Percentiles rank a stretch among this genome's conserved stretches.
Conservation (phyloP, 2,888 invertebrate genomes). For the Chelonus formosanus region DNA sequence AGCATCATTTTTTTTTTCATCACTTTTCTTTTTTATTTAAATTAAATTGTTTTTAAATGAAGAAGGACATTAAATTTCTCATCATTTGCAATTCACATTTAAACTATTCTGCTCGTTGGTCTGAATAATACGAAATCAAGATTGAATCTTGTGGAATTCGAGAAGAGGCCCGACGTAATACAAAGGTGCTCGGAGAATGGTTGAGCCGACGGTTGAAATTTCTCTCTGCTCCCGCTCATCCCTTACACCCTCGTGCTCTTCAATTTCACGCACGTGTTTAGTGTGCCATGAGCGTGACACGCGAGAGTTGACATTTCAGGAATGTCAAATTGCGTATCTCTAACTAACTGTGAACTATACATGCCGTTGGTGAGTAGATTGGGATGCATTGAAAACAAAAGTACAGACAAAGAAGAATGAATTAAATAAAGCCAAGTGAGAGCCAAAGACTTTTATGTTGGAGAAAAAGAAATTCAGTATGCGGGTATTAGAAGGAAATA, state of each 20-base stretch:
- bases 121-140: conserved; percentile 10
- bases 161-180: conserved; percentile 2
- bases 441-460: not conserved
- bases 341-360: conserved; percentile 4
- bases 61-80: no score
- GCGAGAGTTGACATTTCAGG: conserved; percentile 23
- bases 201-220: conserved; percentile 3
- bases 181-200: conserved; percentile 10
- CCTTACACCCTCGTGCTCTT: not conserved
- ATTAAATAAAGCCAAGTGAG: conserved; percentile 1
- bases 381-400: not conserved
- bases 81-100: not conserved
- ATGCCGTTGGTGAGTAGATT: not conserved
- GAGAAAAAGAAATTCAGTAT: not conserved
- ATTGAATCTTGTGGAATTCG: conserved; percentile 1
- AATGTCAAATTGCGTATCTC: conserved; percentile 24
- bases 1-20: no score
- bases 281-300: conserved; percentile 16
- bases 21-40: no score
- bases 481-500: not conserved
- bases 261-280: conserved; percentile 13
- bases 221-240: not conserved
- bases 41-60: no score
- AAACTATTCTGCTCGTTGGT: not conserved
- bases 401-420: not conserved